Evolutionary conservation across 2,113 vertebrate species (phyloP), one percentile per base, ranked within the genome.

Genomic region (Picathartes gymnocephalus): DNA sequence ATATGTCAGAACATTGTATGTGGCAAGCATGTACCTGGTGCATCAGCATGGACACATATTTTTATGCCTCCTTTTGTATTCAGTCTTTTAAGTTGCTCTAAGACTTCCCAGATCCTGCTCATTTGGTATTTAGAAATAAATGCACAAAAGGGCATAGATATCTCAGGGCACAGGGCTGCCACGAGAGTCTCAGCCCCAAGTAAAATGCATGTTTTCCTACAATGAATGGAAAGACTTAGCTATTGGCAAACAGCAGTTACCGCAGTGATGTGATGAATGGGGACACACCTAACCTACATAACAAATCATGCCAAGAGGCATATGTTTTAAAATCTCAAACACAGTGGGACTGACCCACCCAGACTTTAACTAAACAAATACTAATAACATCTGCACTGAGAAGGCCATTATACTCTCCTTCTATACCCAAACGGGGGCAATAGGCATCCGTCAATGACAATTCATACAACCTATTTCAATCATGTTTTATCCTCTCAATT

Each of bases 261-360:
- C 0, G 0, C 42, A 64, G 18, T 60, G 53, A 79, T 4, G 7
- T 72, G 51, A 86, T 83, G 78, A 78, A 70, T 39, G 56, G 27
- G 35, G 51, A 91, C 69, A 78, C 69, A 92, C 78, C 81, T 94
- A 89, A 84, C 47, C 65, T 71, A 92, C 39, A 56, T 56, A 81
- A 71, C 6, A 78, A 94, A 81, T 35, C 44, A 54, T 71, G 53
- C 47, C 61, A 77, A 80, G 54, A 92, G n/a, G 28, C 7, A n/a
- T 79, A 57, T 16, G 74, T 33, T 40, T 82, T 88, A 85, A 93
- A 90, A 78, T 87, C 50, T 71, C 69, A 94, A 30, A 88, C 27
- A 57, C 51, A 51, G 39, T 56, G 40, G 37, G 27, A 84, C 3
- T 74, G 60, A 78, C 51, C 64, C 81, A 47, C 39, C 11, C 42